phyloP scores from a whole-genome alignment of 2,797 vertebrate genomes.

The Poecilia velifera region DNA sequence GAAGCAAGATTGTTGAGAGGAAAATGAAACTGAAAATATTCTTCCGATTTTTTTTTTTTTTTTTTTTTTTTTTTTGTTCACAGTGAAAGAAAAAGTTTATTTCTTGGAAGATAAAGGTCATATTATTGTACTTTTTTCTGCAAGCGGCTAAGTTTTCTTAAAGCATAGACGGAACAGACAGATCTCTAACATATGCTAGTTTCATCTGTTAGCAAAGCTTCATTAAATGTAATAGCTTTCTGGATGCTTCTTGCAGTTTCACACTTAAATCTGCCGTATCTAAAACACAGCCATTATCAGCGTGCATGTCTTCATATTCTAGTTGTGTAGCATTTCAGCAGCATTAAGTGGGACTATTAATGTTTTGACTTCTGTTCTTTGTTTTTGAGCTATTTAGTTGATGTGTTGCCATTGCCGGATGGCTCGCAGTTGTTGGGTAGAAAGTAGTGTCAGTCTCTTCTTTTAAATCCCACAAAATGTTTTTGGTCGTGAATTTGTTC shows the following conservation, averaged over 20 bases:
- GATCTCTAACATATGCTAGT: background rate
- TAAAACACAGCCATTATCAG: background rate
- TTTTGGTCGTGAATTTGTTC: background rate
- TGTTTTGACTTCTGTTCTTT: background rate
- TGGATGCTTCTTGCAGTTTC: background rate
- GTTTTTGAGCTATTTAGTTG: background rate
- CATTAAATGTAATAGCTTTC: conserved; percentile 1
- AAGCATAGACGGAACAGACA: background rate
- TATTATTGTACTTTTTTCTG: background rate
- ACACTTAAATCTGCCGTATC: background rate
- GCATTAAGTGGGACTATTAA: background rate
- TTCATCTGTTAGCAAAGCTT: background rate
- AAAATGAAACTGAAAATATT: background rate
- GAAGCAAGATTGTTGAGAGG: background rate
- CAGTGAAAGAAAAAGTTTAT: background rate
- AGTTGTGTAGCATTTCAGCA: background rate
- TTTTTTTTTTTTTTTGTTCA: background rate
- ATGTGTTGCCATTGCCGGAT: background rate
- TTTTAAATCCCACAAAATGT: conserved; percentile 16
- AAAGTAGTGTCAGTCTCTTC: background rate
- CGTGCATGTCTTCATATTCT: background rate
- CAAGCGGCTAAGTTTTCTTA: background rate
- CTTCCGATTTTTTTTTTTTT: background rate
- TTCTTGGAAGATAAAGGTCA: background rate
- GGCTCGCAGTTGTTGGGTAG: background rate